Percentiles rank a stretch among this genome's conserved stretches.
phyloP scores from a whole-genome alignment of 2,113 vertebrate genomes.

The Cinclus cinclus region DNA sequence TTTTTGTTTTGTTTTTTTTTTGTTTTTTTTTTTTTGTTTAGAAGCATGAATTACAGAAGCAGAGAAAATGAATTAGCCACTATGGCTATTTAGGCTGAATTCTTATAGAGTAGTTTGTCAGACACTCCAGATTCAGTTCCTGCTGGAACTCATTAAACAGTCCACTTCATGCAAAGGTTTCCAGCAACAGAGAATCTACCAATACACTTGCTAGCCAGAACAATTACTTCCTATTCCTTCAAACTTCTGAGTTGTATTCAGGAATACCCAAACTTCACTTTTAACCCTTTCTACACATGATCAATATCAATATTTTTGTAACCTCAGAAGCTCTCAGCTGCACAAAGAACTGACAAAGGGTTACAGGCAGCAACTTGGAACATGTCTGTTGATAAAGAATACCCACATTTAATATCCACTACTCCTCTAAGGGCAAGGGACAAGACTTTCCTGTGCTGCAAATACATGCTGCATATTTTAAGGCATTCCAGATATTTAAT shows the following conservation, averaged over 20 bases:
- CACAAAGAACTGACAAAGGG: not conserved
- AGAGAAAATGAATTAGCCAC: not conserved
- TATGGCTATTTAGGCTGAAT: not conserved
- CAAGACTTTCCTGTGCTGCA: not conserved
- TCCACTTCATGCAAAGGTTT: not conserved
- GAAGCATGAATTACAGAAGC: not conserved
- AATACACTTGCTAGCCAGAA: not conserved
- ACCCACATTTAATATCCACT: not conserved
- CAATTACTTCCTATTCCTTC: not conserved
- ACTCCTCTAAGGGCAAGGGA: not conserved
- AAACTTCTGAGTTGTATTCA: not conserved
- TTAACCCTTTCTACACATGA: not conserved
- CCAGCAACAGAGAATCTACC: not conserved
- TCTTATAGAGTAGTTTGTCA: not conserved
- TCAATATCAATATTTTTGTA: not conserved
- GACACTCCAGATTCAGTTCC: not conserved
- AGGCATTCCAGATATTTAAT: conserved; percentile 48
- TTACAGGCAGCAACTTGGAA: not conserved
- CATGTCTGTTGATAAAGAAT: not conserved
- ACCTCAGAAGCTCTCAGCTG: not conserved
- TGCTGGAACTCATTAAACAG: not conserved
- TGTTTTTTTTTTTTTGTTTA: not conserved
- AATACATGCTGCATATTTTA: conserved; percentile 33
- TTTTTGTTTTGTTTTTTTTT: not conserved
- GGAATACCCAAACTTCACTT: not conserved